Base-by-base conservation (phyloP, 2,113 vertebrate species). In the Ramphastos sulfuratus region DNA sequence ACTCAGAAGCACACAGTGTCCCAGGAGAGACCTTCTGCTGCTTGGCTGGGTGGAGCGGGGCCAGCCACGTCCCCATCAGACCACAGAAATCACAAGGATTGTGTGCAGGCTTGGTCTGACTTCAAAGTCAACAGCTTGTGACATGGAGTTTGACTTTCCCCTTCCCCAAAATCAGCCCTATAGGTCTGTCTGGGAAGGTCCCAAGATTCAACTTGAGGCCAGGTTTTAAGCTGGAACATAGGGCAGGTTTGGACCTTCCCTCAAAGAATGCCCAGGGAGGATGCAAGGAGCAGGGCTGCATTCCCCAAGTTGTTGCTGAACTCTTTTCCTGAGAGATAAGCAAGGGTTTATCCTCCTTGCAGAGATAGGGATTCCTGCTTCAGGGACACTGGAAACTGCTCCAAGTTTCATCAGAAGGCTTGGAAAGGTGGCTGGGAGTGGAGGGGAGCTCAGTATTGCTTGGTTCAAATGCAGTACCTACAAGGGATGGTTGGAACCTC, bases 401-500 rank as follows among this genome's bases (percentile, higher is more conserved):
- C 76, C 72, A 42, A 13, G 33, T 54, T 83, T 65, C 69, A 54
- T 65, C 71, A 37, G 55, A 0, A 0, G 46, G 12, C 66, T 81
- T 61, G 73, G 64, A 77, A 80, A 48, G 15, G 18, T 0, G 0
- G n/a, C 23, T 66, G 76, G 39, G 55, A 67, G 71, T 18, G 35
- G 63, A 77, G 27, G 7, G 46, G 23, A 67, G 46, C 25, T 86
- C 81, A 72, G 78, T 61, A 50, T 27, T 4, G 8, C 23, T 48
- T 31, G 42, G 37, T 28, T 72, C 0, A 0, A 55, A 44, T 6
- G 48, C 17, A 48, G 63, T 3, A 2, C 21, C n/a, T 1, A 1
- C 7, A 30, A 70, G 39, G 12, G 78, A 30, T 15, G 37, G 10
- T 46, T 86, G 24, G 33, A 92, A 13, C 18, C 67, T 28, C 33